Conservation (phyloP, 2,797 vertebrate genomes). For the Pipistrellus nathusii region DNA sequence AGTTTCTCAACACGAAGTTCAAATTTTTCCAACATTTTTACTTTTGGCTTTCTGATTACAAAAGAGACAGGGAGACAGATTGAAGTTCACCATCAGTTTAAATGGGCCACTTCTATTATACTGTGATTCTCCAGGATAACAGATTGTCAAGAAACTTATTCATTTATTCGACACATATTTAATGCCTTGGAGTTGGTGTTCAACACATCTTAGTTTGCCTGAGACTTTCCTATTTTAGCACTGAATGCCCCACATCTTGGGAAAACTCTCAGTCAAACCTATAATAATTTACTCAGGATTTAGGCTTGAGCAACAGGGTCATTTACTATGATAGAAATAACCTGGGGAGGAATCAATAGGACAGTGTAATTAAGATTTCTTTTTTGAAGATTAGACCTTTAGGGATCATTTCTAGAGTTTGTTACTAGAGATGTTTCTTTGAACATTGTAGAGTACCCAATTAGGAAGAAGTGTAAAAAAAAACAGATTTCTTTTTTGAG, state of each 20-base stretch:
- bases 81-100: neutral
- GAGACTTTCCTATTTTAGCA: neutral
- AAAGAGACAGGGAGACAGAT: neutral
- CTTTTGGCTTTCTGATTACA: conserved; percentile 9
- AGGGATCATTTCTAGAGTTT: neutral
- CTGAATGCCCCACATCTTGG: neutral
- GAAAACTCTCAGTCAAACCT: neutral
- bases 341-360: neutral
- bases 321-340: neutral
- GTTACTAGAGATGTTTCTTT: neutral
- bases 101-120: neutral
- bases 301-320: neutral
- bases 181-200: neutral
- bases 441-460: neutral
- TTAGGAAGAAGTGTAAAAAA: neutral
- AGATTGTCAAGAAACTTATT: neutral
- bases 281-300: neutral
- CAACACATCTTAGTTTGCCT: neutral
- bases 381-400: neutral
- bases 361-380: neutral
- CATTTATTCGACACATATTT: conserved; percentile 28
- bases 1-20: neutral
- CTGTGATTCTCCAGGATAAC: neutral
- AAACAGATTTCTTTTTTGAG: neutral
- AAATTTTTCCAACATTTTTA: neutral